Evolutionary conservation across 2,797 vertebrate species (phyloP), one percentile per base, ranked within the genome.

Genomic region (Aphelocoma californica): DNA sequence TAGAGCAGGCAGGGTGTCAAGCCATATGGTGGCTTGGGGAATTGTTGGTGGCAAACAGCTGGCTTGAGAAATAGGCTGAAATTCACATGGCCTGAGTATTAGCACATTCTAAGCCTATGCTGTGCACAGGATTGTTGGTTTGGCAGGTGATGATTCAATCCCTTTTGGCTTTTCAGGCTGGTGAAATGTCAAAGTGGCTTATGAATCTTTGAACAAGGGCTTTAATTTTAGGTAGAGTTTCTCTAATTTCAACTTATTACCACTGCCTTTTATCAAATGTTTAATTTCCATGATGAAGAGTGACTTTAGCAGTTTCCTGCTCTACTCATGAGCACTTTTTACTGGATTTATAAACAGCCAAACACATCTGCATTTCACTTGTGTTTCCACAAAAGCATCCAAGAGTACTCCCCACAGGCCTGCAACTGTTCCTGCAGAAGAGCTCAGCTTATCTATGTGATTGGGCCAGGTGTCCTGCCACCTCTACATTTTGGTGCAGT

Each of bases 61-160:
- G 54, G 16, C 62, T 82, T 50, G 44, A 81, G 75, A 66, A 90
- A 62, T 6, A 32, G 44, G n/a, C 48, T 88, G 61, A 73, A 92
- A 48, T 83, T 86, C 48, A 17, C 15, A 1, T 47, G 60, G 21
- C 31, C 31, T 40, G 36, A 54, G 24, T 24, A 48, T 38, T 29
- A 50, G 57, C 51, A 18, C 2, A 1, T 28, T 51, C 4, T 40
- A 44, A 58, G 25, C 34, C 44, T 1, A 1, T 0, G 0, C 36
- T 73, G 4, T 40, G 36, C n/a, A 32, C 36, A 75, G 25, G 24
- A 65, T 12, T 5, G 1, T 79, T 72, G n/a, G 5, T 69, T 29
- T 5, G 7, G 36, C 58, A 75, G 42, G 38, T 79, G 53, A 20
- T 51, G 31, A 24, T 65, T 87, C 66, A 20, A 4, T 74, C 84